phyloP scores from a whole-genome alignment of 1,140 invertebrate species.

The Pachyrhynchus sulphureomaculatus region DNA sequence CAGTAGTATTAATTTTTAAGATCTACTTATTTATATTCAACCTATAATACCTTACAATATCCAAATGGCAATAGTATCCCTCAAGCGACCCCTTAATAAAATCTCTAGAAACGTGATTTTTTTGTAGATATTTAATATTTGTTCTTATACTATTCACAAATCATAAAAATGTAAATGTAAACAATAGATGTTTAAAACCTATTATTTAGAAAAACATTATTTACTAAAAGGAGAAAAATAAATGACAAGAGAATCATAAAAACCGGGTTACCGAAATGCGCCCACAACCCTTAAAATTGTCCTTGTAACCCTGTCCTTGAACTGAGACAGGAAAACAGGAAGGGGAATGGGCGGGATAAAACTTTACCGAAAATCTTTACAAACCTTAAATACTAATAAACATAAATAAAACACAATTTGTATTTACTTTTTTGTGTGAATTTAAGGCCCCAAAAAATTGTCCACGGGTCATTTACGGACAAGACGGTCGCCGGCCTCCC shows the following conservation, averaged over 20 bases:
- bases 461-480: slow-evolving; percentile 6
- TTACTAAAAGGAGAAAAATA: too few relatives aligned
- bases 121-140: too few relatives aligned
- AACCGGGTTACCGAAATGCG: not conserved
- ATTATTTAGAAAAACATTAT: too few relatives aligned
- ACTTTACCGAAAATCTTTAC: not conserved
- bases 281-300: not conserved
- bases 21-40: too few relatives aligned
- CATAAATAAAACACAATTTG: not conserved
- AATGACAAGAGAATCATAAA: not conserved
- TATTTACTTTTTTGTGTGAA: slow-evolving; percentile 4
- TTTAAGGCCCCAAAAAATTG: not conserved
- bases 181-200: too few relatives aligned
- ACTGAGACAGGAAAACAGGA: not conserved
- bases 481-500: slow-evolving; percentile 11
- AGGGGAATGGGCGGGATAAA: not conserved
- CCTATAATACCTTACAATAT: too few relatives aligned
- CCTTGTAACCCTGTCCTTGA: slow-evolving; percentile 7
- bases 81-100: too few relatives aligned
- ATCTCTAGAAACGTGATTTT: too few relatives aligned
- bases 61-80: too few relatives aligned
- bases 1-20: too few relatives aligned
- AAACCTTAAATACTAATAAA: not conserved
- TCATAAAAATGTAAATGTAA: too few relatives aligned
- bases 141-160: too few relatives aligned